Conservation (phyloP, 2,888 invertebrate genomes). For the Choristoneura rosaceana region DNA sequence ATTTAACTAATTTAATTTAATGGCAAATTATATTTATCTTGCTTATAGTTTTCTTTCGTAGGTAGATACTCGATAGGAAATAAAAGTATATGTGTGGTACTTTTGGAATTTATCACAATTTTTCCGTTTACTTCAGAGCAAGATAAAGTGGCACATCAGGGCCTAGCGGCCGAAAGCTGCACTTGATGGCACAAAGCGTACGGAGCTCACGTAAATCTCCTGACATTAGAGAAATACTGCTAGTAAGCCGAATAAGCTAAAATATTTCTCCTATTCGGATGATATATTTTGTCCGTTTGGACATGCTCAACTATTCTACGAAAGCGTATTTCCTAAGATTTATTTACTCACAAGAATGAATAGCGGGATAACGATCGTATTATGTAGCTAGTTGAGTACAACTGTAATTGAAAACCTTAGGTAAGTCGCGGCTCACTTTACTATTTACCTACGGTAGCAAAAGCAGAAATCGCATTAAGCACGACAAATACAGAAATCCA, state of each 20-base stretch:
- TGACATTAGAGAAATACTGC: slow-evolving; percentile 34
- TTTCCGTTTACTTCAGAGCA: slow-evolving; percentile 13
- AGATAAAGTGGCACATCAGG: slow-evolving; percentile 37
- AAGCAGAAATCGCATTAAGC: slow-evolving; percentile 13
- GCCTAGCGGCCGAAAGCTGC: slow-evolving; percentile 25
- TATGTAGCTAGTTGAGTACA: background rate
- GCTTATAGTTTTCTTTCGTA: background rate
- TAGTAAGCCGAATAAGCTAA: slow-evolving; percentile 36
- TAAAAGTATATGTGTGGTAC: background rate
- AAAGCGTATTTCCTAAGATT: slow-evolving; percentile 26
- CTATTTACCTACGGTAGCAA: background rate
- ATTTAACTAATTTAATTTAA: background rate
- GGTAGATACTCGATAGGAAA: background rate
- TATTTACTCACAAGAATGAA: slow-evolving; percentile 21
- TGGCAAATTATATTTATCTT: background rate
- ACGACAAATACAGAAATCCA: slow-evolving; percentile 18
- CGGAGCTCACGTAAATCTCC: slow-evolving; percentile 33
- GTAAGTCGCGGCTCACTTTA: slow-evolving; percentile 1
- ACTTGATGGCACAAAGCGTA: slow-evolving; percentile 36
- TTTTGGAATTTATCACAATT: slow-evolving; percentile 1
- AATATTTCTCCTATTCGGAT: slow-evolving; percentile 36
- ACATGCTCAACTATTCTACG: slow-evolving; percentile 25
- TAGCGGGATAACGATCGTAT: slow-evolving; percentile 11
- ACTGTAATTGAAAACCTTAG: slow-evolving; percentile 12
- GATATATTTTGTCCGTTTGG: slow-evolving; percentile 32